These are phyloP conservation scores for Vanacampus margaritifer DNA, from an alignment of 2,113 vertebrate genomes.

Conservation along the genomic window DNA sequence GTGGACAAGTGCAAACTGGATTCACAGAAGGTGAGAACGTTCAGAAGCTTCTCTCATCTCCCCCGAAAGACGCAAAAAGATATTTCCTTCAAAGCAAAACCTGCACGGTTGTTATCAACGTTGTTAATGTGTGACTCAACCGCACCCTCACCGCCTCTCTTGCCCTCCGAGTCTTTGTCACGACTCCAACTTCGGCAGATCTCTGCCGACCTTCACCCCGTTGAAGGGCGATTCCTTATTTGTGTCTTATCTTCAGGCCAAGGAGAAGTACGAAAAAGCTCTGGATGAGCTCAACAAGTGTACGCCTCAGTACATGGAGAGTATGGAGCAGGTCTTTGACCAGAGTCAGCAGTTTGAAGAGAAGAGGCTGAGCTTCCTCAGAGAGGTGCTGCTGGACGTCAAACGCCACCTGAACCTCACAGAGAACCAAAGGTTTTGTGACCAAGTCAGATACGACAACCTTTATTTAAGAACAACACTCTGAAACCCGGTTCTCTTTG, in stretches of 20 bases:
- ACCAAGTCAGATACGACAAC: background rate
- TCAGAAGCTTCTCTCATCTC: background rate
- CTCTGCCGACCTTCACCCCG: constrained; percentile 18
- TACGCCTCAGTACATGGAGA: constrained; percentile 89
- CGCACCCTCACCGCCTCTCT: constrained; percentile 6
- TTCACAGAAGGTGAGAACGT: constrained; percentile 81
- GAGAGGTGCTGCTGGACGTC: constrained; percentile 88
- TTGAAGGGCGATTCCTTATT: constrained; percentile 1
- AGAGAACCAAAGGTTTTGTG: constrained; percentile 82
- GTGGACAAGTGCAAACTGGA: constrained; percentile 94
- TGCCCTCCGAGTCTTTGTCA: background rate
- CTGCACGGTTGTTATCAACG: background rate
- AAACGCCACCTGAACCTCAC: constrained; percentile 93
- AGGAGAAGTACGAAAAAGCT: constrained; percentile 92
- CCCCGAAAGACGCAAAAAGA: background rate
- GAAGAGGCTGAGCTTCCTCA: constrained; percentile 88
- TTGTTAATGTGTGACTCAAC: constrained; percentile 36
- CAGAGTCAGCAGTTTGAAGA: constrained; percentile 96
- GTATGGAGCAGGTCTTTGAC: constrained; percentile 92
- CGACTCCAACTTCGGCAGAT: background rate
- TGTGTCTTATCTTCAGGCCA: constrained; percentile 69
- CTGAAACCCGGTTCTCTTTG: constrained; percentile 5
- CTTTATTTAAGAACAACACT: background rate
- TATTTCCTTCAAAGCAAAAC: background rate
- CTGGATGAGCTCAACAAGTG: constrained; percentile 88